phyloP scores from a whole-genome alignment of 1,140 invertebrate species.

The Drosophila guanche region DNA sequence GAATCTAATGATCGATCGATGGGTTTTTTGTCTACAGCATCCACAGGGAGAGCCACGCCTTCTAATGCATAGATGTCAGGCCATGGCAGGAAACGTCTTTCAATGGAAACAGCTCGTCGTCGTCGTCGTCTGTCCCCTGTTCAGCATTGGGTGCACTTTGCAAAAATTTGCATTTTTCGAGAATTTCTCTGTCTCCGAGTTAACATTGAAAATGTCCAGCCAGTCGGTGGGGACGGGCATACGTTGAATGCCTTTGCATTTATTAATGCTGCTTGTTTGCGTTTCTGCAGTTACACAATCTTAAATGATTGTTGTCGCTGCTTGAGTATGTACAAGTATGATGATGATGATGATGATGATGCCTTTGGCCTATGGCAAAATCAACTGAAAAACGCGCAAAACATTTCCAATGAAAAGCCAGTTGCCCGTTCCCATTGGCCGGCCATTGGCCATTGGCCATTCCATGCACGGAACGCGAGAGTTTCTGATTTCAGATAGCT shows the following conservation, averaged over 20 bases:
- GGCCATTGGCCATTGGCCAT: slow-evolving; percentile 47
- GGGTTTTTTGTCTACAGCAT: slow-evolving; percentile 4
- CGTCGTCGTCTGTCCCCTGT: background rate
- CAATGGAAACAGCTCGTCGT: slow-evolving; percentile 53
- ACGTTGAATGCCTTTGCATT: slow-evolving; percentile 58
- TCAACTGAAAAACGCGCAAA: slow-evolving; percentile 58
- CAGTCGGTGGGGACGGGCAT: background rate
- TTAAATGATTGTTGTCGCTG: slow-evolving; percentile 53
- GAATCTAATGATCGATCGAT: slow-evolving; percentile 3
- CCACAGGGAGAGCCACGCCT: no score
- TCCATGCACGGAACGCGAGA: slow-evolving; percentile 57
- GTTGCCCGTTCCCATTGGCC: background rate
- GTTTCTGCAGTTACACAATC: slow-evolving; percentile 66
- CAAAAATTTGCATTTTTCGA: slow-evolving; percentile 46
- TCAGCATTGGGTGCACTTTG: slow-evolving; percentile 48
- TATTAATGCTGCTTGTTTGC: slow-evolving; percentile 52
- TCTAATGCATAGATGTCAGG: background rate
- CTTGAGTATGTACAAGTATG: background rate
- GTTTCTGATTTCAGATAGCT: slow-evolving; percentile 61
- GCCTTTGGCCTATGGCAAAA: slow-evolving; percentile 9
- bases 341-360: background rate
- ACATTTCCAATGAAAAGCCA: slow-evolving; percentile 73
- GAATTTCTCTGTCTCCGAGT: slow-evolving; percentile 46
- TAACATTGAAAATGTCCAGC: slow-evolving; percentile 75
- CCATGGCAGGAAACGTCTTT: slow-evolving; percentile 79